Conservation (phyloP, 2,797 vertebrate species). For the Acanthis flammea region DNA sequence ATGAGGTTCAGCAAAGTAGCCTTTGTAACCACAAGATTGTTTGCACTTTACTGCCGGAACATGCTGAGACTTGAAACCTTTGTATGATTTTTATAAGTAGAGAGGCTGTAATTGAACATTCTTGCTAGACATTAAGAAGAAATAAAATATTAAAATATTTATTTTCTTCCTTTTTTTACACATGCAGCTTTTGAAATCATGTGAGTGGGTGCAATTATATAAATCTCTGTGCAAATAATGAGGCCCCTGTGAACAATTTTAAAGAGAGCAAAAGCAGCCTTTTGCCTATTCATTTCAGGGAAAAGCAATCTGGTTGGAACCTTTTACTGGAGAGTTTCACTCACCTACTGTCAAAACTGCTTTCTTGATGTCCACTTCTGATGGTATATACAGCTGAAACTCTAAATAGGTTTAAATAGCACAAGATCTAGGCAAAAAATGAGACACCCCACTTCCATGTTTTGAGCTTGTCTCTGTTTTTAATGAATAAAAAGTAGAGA, state of each 20-base stretch:
- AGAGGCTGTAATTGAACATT: slow-evolving; percentile 55
- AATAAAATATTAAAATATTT: slow-evolving; percentile 57
- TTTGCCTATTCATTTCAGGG: neutral
- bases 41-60: slow-evolving; percentile 53
- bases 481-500: neutral
- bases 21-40: slow-evolving; percentile 55
- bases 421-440: neutral
- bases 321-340: neutral
- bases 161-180: slow-evolving; percentile 13
- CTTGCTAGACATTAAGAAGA: slow-evolving; percentile 43
- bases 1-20: slow-evolving; percentile 53
- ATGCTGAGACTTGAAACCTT: slow-evolving; percentile 48
- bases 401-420: neutral
- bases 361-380: neutral
- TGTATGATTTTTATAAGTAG: slow-evolving; percentile 54
- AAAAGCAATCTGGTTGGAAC: neutral
- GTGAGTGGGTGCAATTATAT: slow-evolving; percentile 30
- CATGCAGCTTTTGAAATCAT: slow-evolving; percentile 12
- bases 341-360: neutral
- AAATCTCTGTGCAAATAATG: slow-evolving; percentile 36
- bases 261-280: neutral
- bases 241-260: slow-evolving; percentile 7
- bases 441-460: neutral
- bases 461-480: neutral
- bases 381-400: neutral